A percentile compares a stretch with the other conserved stretches of the same genome.
Evolutionary conservation across 35 echinoderm and acorn worm species (phyloP).

Genomic region (Ophiothrix spiculata): DNA sequence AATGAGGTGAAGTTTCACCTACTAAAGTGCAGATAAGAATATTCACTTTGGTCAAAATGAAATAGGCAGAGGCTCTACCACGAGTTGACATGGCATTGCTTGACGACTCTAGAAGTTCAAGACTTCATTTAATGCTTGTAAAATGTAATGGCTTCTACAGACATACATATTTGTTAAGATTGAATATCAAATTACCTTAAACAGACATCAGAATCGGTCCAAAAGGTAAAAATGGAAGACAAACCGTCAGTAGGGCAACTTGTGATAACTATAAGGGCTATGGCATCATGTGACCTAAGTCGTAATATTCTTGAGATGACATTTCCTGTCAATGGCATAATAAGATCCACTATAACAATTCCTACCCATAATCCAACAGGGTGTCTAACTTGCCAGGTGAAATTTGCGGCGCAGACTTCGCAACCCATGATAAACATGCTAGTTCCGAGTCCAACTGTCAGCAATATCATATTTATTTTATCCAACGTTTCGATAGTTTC

Average conservation of each 20-base stretch:
- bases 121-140: too few species aligned
- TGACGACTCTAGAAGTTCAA: too few species aligned
- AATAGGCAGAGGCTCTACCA: too few species aligned
- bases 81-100: too few species aligned
- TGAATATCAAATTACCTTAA: too few species aligned
- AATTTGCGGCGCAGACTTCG: background rate
- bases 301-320: background rate
- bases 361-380: constrained; percentile 8
- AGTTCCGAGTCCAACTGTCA: background rate
- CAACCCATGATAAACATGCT: constrained; percentile 4
- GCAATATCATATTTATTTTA: background rate
- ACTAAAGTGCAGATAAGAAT: too few species aligned
- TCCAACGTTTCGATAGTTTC: background rate
- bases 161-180: too few species aligned
- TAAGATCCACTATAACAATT: constrained; percentile 6
- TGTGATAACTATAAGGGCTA: background rate
- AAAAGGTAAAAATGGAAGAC: background rate
- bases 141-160: too few species aligned
- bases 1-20: too few species aligned
- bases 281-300: background rate
- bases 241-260: background rate
- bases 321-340: background rate
- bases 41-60: too few species aligned
- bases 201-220: constrained; percentile 8
- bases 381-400: background rate